Percentiles rank a stretch among this genome's conserved stretches.
phyloP scores from a whole-genome alignment of 1,140 invertebrate genomes.

The Ceratina japonica region DNA sequence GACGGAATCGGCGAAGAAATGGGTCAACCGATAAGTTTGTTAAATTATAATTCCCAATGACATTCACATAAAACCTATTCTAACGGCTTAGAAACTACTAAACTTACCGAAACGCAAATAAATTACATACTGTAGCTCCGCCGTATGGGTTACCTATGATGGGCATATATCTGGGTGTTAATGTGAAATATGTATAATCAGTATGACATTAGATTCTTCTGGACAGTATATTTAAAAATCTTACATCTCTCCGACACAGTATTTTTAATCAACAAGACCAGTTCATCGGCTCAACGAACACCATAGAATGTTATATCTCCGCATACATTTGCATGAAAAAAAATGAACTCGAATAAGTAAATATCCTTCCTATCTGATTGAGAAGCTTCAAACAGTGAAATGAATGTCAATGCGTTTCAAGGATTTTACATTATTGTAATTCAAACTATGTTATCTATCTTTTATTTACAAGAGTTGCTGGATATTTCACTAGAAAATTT shows the following conservation, averaged over 20 bases:
- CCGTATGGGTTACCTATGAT: constrained; percentile 23
- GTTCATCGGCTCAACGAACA: neutral
- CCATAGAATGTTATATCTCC: neutral
- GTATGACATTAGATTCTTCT: constrained; percentile 41
- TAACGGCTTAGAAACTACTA: constrained; percentile 40
- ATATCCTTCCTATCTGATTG: too few species aligned
- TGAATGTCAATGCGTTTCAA: too few species aligned
- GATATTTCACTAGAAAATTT: too few species aligned
- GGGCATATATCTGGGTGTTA: constrained; percentile 55
- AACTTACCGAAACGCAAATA: constrained; percentile 26
- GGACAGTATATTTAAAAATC: constrained; percentile 45
- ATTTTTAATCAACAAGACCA: constrained; percentile 36
- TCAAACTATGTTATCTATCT: too few species aligned
- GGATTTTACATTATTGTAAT: too few species aligned
- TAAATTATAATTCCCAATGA: neutral
- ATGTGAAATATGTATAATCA: constrained; percentile 46
- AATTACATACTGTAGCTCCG: constrained; percentile 28
- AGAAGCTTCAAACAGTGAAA: too few species aligned
- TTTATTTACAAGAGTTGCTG: too few species aligned
- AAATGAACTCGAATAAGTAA: neutral
- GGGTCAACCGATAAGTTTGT: constrained; percentile 83
- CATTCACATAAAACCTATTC: constrained; percentile 14
- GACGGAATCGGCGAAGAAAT: constrained; percentile 85
- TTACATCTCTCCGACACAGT: constrained; percentile 43
- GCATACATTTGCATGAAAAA: constrained; percentile 4